Evolutionary conservation across 1,140 invertebrate species (phyloP).

Genomic region (Marisa cornuarietis): DNA sequence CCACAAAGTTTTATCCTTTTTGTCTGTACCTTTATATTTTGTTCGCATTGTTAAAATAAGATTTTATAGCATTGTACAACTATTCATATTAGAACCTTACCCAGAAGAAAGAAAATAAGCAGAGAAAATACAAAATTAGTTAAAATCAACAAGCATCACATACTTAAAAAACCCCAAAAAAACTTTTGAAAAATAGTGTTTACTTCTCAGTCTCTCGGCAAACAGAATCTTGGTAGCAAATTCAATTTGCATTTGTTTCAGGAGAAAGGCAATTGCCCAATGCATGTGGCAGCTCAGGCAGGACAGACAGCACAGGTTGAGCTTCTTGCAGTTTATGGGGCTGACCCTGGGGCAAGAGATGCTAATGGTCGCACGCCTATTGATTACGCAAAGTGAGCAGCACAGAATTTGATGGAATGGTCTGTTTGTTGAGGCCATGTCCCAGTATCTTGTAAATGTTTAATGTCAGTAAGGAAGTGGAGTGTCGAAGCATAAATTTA

Average conservation of each 20-base stretch:
- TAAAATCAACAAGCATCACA: background rate
- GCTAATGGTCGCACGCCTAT: constrained; percentile 68
- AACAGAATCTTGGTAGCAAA: background rate
- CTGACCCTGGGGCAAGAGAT: constrained; percentile 80
- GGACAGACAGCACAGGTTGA: constrained; percentile 73
- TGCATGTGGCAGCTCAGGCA: constrained; percentile 88
- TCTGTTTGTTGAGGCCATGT: too few relatives aligned
- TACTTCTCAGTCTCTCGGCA: too few relatives aligned
- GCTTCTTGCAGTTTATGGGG: constrained; percentile 91
- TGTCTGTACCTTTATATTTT: background rate
- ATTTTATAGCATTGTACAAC: too few relatives aligned
- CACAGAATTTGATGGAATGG: too few relatives aligned
- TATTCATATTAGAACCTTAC: too few relatives aligned
- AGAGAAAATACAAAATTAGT: too few relatives aligned
- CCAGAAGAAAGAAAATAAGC: too few relatives aligned
- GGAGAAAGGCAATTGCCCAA: constrained; percentile 90
- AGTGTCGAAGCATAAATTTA: too few relatives aligned
- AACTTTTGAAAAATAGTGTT: background rate
- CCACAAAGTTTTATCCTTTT: background rate
- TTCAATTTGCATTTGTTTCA: constrained; percentile 56
- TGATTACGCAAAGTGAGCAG: constrained; percentile 81
- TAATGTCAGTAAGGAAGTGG: too few relatives aligned
- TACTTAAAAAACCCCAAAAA: background rate
- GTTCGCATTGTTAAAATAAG: background rate
- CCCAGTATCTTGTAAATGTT: too few relatives aligned